Conservation (phyloP, 2,888 invertebrate genomes). For the Erebia palarica region DNA sequence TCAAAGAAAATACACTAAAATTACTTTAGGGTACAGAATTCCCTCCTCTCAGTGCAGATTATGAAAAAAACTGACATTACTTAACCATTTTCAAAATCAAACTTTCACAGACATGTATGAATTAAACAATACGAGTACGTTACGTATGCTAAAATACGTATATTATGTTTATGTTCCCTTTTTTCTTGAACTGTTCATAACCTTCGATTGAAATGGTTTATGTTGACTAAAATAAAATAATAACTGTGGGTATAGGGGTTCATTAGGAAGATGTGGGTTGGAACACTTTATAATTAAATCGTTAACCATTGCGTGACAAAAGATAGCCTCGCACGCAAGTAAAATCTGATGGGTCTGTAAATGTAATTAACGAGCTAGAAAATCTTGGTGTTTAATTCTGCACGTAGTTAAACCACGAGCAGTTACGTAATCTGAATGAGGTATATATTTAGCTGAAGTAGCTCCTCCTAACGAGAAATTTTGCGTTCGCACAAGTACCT, state of each 20-base stretch:
- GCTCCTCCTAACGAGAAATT: not conserved
- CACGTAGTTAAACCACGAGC: not conserved
- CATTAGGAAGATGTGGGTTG: slow-evolving; percentile 13
- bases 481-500: not conserved
- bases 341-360: slow-evolving; percentile 12
- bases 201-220: too few relatives aligned
- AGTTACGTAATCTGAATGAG: not conserved
- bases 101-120: too few relatives aligned
- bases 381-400: slow-evolving; percentile 7
- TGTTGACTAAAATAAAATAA: too few relatives aligned
- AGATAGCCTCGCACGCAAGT: slow-evolving; percentile 2
- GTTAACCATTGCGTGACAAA: slow-evolving; percentile 7
- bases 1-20: too few relatives aligned
- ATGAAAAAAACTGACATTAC: too few relatives aligned
- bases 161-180: too few relatives aligned
- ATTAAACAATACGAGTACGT: too few relatives aligned
- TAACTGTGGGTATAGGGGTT: not conserved
- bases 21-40: too few relatives aligned
- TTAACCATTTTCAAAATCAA: too few relatives aligned
- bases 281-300: slow-evolving; percentile 12
- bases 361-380: slow-evolving; percentile 18
- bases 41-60: too few relatives aligned
- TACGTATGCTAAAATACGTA: too few relatives aligned
- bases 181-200: too few relatives aligned
- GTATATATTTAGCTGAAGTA: not conserved